Evolutionary conservation across 2,113 vertebrate genomes (phyloP), one percentile per base, ranked within the genome.

Genomic region (Leptocoma aspasia): DNA sequence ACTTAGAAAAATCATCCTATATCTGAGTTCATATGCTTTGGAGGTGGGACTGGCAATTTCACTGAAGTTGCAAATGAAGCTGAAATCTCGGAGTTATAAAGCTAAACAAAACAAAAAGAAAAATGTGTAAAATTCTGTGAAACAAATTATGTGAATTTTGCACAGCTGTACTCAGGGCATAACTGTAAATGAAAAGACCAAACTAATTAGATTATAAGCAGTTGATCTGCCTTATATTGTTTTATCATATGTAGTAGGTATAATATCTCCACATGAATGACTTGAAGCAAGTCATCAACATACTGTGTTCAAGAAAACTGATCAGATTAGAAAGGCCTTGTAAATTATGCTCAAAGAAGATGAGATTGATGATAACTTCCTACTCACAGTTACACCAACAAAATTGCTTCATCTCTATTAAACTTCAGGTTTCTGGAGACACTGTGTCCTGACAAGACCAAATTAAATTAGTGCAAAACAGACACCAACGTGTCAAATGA

Each of bases 141-240:
- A 95, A 95, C 63, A 88, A 95, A 93, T 93, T 69, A 94, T 66
- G 87, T 68, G 94, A 96, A 88, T 94, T 93, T 94, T 94, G 85
- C 90, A 96, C 94, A 96, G 95, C 82, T 94, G 87, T 86, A 96
- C 96, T 97, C 89, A 69, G 94, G 97, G 95, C 94, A 97, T 97
- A 97, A 98, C 97, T 97, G 96, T 96, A 97, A 98, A 97, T 98
- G 97, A 98, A 97, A 97, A 98, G 96, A 97, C 96, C 95, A 96
- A 97, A 97, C 94, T 98, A 98, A 98, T 98, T 97, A 98, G 96
- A 97, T 96, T 98, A 97, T 97, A 97, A 98, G 96, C 95, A 97
- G 95, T 89, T 98, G 97, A 97, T 97, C 96, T 97, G 96, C 95
- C 94, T 97, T 96, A 95, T 97, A 97, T 96, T 86, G 69, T 97